Evolutionary conservation across 2,797 vertebrate species (phyloP).

Genomic region (Nyctibius grandis): DNA sequence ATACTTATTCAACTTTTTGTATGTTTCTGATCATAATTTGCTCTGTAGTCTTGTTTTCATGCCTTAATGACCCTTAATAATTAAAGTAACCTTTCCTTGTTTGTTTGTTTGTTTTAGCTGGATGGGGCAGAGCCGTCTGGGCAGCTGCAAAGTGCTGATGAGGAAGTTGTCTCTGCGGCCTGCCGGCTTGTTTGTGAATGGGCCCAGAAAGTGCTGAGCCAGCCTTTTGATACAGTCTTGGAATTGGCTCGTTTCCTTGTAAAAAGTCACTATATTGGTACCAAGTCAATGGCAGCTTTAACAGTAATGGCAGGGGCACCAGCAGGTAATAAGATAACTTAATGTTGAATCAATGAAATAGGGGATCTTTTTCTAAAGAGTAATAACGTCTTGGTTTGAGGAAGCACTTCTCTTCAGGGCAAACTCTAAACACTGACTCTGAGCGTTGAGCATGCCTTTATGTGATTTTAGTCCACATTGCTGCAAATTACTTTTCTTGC

Average conservation of each 20-base stretch:
- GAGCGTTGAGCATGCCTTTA: neutral
- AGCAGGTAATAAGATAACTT: constrained; percentile 78
- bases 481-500: neutral
- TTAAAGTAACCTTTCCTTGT: constrained; percentile 30
- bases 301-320: constrained; percentile 91
- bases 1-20: neutral
- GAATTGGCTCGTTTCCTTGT: constrained; percentile 96
- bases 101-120: constrained; percentile 76
- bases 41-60: neutral
- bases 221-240: constrained; percentile 93
- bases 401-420: neutral
- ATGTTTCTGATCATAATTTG: neutral
- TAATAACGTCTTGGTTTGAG: neutral
- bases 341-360: neutral
- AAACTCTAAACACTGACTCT: neutral
- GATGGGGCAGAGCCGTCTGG: constrained; percentile 85
- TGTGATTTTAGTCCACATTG: neutral
- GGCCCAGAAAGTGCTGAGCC: constrained; percentile 98
- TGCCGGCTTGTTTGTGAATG: constrained; percentile 97
- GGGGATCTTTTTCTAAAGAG: neutral
- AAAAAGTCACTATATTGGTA: constrained; percentile 97
- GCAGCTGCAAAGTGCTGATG: constrained; percentile 87
- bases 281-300: constrained; percentile 95
- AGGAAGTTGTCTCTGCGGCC: constrained; percentile 91
- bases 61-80: neutral